Conservation (phyloP, 2,797 vertebrate species). For the Taenioides sp. region DNA sequence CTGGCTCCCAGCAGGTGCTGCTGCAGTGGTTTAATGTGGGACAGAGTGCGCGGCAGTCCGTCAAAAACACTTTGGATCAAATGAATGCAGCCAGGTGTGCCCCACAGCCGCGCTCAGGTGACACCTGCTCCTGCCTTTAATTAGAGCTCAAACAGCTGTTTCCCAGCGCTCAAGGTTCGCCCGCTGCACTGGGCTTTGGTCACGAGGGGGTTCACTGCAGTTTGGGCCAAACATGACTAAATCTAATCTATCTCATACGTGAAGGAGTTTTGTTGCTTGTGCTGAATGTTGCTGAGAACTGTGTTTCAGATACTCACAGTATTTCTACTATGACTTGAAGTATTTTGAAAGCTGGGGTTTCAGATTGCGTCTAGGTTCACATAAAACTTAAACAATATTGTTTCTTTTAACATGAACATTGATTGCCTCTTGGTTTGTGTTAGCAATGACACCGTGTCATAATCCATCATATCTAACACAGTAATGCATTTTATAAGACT, state of each 20-base stretch:
- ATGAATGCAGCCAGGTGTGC: slow-evolving; percentile 79
- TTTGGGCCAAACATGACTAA: slow-evolving; percentile 19
- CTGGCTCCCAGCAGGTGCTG: slow-evolving; percentile 61
- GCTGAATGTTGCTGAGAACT: not conserved
- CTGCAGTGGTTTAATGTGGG: slow-evolving; percentile 65
- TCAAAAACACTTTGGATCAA: slow-evolving; percentile 80
- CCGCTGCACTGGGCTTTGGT: slow-evolving; percentile 52
- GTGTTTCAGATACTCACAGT: not conserved
- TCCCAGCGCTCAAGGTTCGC: slow-evolving; percentile 52
- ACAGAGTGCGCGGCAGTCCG: slow-evolving; percentile 63
- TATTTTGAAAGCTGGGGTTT: not conserved
- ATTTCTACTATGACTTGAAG: not conserved
- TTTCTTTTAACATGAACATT: not conserved
- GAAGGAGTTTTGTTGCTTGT: not conserved
- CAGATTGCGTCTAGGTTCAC: not conserved
- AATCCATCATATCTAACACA: too few relatives aligned
- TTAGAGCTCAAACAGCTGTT: slow-evolving; percentile 81
- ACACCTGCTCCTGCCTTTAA: slow-evolving; percentile 82
- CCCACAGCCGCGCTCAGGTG: slow-evolving; percentile 71
- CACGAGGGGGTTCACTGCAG: slow-evolving; percentile 56
- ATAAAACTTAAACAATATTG: not conserved
- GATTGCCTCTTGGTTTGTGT: not conserved
- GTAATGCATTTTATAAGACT: too few relatives aligned
- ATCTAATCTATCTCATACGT: slow-evolving; percentile 26
- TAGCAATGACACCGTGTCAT: not conserved